phyloP scores from a whole-genome alignment of 2,888 invertebrate genomes.

The Glaucopsyche alexis region DNA sequence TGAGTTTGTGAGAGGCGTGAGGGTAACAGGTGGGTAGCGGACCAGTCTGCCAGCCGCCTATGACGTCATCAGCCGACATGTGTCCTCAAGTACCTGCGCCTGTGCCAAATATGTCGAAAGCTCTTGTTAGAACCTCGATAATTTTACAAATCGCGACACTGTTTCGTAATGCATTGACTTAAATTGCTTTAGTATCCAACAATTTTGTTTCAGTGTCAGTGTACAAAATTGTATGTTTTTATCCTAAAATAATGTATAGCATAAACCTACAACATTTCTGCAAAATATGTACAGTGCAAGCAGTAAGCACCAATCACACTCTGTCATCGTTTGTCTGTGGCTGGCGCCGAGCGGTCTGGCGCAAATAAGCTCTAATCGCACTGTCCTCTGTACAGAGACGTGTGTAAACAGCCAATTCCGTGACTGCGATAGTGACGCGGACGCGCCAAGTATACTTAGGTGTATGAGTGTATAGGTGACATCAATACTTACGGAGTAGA shows the following conservation, averaged over 20 bases:
- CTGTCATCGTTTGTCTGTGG: not conserved
- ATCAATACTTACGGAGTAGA: too few relatives aligned
- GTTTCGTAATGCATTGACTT: not conserved
- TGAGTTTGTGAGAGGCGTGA: not conserved
- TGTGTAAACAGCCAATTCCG: not conserved
- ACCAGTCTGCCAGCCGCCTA: not conserved
- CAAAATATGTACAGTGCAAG: too few relatives aligned
- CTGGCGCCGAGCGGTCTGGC: not conserved
- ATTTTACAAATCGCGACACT: not conserved
- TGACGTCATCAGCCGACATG: not conserved
- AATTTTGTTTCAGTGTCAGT: too few relatives aligned
- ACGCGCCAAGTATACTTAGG: too few relatives aligned
- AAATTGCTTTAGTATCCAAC: too few relatives aligned
- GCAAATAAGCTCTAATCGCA: not conserved
- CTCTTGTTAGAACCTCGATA: not conserved
- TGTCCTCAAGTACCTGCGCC: not conserved
- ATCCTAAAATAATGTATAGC: too few relatives aligned
- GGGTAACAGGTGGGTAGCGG: conserved; percentile 8
- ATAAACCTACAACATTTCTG: too few relatives aligned
- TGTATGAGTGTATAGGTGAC: too few relatives aligned
- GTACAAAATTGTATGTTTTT: too few relatives aligned
- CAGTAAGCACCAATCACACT: not conserved
- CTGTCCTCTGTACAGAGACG: not conserved
- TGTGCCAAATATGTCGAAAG: conserved; percentile 12
- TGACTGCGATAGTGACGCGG: not conserved